Evolutionary conservation across 2,888 invertebrate genomes (phyloP).

Genomic region (Zygaena filipendulae): DNA sequence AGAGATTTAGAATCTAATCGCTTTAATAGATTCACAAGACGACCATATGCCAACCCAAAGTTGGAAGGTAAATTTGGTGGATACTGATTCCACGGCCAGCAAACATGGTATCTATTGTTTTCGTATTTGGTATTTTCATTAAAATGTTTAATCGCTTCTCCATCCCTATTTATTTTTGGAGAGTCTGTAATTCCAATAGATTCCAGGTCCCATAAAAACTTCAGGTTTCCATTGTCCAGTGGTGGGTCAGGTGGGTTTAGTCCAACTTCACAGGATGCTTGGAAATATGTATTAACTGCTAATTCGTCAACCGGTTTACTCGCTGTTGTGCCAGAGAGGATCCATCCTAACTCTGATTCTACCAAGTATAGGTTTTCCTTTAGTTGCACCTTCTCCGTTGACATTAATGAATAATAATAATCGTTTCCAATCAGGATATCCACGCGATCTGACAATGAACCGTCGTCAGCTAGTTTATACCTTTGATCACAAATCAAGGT

Average conservation of each 20-base stretch:
- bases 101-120: conserved; percentile 13
- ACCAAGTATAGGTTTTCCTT: conserved; percentile 13
- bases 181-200: conserved; percentile 5
- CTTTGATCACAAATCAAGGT: too few species aligned
- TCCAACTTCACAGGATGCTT: too few species aligned
- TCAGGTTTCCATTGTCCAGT: conserved; percentile 2
- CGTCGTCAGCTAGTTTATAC: conserved; percentile 16
- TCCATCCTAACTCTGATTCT: conserved; percentile 17
- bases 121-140: conserved; percentile 13
- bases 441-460: conserved; percentile 7
- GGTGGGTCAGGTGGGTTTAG: conserved; percentile 13
- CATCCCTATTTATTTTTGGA: conserved; percentile 10
- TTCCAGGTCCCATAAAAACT: conserved; percentile 1
- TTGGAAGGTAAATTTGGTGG: conserved; percentile 13
- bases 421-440: conserved; percentile 17
- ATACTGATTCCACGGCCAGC: conserved; percentile 16
- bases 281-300: too few species aligned
- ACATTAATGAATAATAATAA: conserved; percentile 16
- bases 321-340: conserved; percentile 15
- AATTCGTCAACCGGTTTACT: too few species aligned
- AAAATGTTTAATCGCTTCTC: conserved; percentile 14
- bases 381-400: conserved; percentile 9
- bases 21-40: conserved; percentile 9
- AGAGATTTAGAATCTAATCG: conserved; percentile 4
- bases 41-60: conserved; percentile 13